phyloP scores from a whole-genome alignment of 2,113 vertebrate species.

The Chelonoidis abingdonii region DNA sequence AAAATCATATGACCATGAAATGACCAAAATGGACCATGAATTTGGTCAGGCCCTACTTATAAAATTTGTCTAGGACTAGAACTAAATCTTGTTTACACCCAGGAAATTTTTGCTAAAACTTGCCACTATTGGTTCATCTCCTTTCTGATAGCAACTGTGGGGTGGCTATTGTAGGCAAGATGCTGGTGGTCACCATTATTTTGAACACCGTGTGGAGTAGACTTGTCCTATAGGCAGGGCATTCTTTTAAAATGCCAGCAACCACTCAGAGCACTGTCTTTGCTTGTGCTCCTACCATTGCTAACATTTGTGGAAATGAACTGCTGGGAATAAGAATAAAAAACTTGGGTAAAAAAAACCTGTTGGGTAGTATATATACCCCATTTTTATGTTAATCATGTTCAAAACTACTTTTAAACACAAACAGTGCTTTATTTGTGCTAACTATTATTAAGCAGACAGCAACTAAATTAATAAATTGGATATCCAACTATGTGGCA shows the following conservation, averaged over 20 bases:
- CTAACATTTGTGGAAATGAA: background rate
- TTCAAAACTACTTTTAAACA: background rate
- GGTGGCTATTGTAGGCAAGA: background rate
- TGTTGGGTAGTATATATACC: too few relatives aligned
- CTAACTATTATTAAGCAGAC: background rate
- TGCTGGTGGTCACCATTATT: background rate
- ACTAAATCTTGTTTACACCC: background rate
- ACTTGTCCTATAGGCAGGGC: background rate
- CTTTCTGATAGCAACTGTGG: background rate
- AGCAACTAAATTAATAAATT: background rate
- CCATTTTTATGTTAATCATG: background rate
- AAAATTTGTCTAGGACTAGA: background rate
- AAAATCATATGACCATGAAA: too few relatives aligned
- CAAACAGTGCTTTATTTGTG: background rate
- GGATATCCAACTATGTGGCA: fast-evolving
- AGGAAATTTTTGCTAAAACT: constrained; percentile 53
- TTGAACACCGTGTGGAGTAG: background rate
- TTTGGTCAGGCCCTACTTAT: too few relatives aligned
- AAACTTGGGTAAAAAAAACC: background rate
- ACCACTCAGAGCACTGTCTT: background rate
- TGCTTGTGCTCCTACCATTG: background rate
- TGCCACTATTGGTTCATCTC: constrained; percentile 5
- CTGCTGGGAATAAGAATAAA: background rate
- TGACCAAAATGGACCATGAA: too few relatives aligned
- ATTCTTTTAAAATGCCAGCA: background rate